Evolutionary conservation across 1,140 invertebrate genomes (phyloP).

Genomic region (Odontomachus brunneus): DNA sequence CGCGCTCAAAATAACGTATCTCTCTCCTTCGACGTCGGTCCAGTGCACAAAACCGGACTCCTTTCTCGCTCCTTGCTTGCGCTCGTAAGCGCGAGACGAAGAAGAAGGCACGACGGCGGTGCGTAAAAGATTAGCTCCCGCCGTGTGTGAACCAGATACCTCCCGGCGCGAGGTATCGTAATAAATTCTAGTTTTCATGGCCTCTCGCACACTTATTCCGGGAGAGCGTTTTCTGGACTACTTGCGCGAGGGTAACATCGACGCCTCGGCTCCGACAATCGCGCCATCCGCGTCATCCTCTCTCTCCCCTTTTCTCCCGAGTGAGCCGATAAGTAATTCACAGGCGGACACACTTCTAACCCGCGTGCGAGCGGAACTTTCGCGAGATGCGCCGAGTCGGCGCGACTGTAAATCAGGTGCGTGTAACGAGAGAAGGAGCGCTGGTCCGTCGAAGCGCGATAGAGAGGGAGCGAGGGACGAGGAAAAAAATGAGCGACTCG

Average conservation of each 20-base stretch:
- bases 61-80: slow-evolving; percentile 38
- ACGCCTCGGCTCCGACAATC: slow-evolving; percentile 11
- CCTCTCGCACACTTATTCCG: slow-evolving; percentile 79
- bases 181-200: slow-evolving; percentile 84
- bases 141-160: slow-evolving; percentile 80
- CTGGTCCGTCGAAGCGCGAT: not conserved
- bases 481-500: slow-evolving; percentile 1
- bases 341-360: slow-evolving; percentile 72
- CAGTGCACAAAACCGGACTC: slow-evolving; percentile 33
- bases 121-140: slow-evolving; percentile 66
- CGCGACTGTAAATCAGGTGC: slow-evolving; percentile 75
- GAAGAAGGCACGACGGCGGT: slow-evolving; percentile 61
- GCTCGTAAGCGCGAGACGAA: slow-evolving; percentile 32
- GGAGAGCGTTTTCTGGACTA: slow-evolving; percentile 72
- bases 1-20: slow-evolving; percentile 13
- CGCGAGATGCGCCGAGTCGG: slow-evolving; percentile 67
- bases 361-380: slow-evolving; percentile 70
- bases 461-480: slow-evolving; percentile 28
- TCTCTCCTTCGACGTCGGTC: not conserved
- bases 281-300: not conserved
- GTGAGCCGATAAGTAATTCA: slow-evolving; percentile 67
- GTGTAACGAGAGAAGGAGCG: slow-evolving; percentile 59
- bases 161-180: slow-evolving; percentile 78
- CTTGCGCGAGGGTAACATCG: slow-evolving; percentile 66
- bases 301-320: not conserved